Percentiles rank a stretch among this genome's conserved stretches.
phyloP scores from a whole-genome alignment of 1,140 invertebrate genomes.

The Lepidurus arcticus region DNA sequence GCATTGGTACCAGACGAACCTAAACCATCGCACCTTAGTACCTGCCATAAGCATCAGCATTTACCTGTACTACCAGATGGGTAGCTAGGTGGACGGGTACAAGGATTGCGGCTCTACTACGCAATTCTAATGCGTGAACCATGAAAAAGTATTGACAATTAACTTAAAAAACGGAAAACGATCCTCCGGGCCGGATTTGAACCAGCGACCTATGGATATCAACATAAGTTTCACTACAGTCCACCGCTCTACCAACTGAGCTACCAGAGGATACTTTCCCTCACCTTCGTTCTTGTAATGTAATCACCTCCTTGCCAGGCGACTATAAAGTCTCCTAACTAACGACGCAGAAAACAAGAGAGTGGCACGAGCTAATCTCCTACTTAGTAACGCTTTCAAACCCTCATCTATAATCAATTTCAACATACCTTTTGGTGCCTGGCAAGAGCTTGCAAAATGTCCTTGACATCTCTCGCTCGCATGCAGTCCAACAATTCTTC shows the following conservation, averaged over 20 bases:
- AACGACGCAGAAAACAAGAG: not conserved
- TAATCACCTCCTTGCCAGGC: not conserved
- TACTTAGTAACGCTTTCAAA: not conserved
- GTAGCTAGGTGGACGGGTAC: no score
- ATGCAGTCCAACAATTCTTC: slow-evolving; percentile 56
- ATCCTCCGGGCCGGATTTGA: slow-evolving; percentile 49
- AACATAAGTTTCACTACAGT: not conserved
- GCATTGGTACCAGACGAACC: no score
- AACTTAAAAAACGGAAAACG: slow-evolving; percentile 36
- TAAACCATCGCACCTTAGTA: no score
- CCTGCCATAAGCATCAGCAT: no score
- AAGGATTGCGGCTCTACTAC: no score
- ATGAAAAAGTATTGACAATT: not conserved
- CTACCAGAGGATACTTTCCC: not conserved
- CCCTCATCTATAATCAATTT: no score
- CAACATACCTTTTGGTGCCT: slow-evolving; percentile 51
- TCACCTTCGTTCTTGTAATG: not conserved
- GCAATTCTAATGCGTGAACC: no score
- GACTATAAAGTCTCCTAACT: not conserved
- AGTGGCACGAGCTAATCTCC: not conserved
- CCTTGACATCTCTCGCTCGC: slow-evolving; percentile 50
- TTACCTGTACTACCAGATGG: no score
- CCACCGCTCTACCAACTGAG: not conserved
- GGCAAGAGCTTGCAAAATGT: slow-evolving; percentile 54
- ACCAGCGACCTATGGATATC: not conserved